A percentile compares a stretch with the other conserved stretches of the same genome.
Evolutionary conservation across 1,140 invertebrate species (phyloP).

Genomic region (honey bee (Apis mellifera)): DNA sequence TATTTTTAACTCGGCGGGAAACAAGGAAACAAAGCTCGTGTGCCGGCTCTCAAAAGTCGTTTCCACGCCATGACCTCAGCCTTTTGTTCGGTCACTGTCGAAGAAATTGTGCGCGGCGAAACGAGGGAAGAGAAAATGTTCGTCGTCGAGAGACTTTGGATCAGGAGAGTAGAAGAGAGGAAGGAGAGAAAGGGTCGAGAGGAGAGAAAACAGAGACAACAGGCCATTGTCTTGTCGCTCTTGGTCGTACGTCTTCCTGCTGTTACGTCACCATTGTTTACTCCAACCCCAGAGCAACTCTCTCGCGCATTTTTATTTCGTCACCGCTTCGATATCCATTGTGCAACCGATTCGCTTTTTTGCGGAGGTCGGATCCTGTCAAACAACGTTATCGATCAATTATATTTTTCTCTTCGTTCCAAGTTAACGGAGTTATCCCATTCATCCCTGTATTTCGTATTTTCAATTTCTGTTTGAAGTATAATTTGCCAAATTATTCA

Average conservation of each 20-base stretch:
- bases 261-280: constrained; percentile 75
- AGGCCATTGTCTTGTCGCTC: constrained; percentile 70
- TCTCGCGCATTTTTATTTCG: constrained; percentile 56
- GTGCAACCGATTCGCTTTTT: constrained; percentile 43
- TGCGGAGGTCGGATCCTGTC: too few relatives aligned
- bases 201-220: constrained; percentile 61
- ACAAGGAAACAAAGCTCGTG: constrained; percentile 42
- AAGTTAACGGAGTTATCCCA: background rate
- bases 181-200: constrained; percentile 28
- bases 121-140: constrained; percentile 55
- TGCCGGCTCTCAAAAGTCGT: constrained; percentile 55
- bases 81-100: constrained; percentile 57
- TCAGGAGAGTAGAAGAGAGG: background rate
- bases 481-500: too few relatives aligned
- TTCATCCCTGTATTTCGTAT: too few relatives aligned
- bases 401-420: background rate
- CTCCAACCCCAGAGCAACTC: constrained; percentile 42
- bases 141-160: constrained; percentile 7
- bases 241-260: constrained; percentile 65
- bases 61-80: constrained; percentile 33
- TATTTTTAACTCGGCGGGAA: constrained; percentile 27
- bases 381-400: background rate
- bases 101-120: constrained; percentile 52
- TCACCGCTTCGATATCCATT: constrained; percentile 55
- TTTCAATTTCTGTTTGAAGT: too few relatives aligned